phyloP scores from a whole-genome alignment of 2,113 vertebrate species.

The Gallinago media region DNA sequence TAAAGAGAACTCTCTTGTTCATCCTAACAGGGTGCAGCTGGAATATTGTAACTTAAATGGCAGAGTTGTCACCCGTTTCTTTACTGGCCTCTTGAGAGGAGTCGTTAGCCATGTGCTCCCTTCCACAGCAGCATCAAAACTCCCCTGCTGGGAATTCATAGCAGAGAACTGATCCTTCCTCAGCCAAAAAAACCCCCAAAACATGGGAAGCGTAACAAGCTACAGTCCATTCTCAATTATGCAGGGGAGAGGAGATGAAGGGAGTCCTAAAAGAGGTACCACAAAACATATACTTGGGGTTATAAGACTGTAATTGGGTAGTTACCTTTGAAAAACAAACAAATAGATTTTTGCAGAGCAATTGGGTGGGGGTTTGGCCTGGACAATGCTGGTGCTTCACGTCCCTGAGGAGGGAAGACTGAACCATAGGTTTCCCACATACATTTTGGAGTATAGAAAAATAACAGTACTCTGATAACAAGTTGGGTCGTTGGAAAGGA shows the following conservation, averaged over 20 bases:
- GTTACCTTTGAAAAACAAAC: background rate
- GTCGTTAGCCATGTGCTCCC: background rate
- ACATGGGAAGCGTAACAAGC: background rate
- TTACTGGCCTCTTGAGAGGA: background rate
- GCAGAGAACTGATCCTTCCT: background rate
- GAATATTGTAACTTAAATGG: background rate
- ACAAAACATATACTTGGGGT: background rate
- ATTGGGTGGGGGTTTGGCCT: background rate
- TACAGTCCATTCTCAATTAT: background rate
- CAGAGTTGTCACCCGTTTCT: background rate
- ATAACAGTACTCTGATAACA: accelerated
- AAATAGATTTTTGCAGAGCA: background rate
- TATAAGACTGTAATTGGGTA: background rate
- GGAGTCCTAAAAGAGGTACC: background rate
- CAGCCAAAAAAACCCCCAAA: background rate
- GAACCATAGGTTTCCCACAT: background rate
- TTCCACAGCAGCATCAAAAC: background rate
- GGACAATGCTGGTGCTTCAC: background rate
- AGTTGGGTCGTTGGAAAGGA: accelerated
- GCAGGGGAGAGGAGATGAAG: background rate
- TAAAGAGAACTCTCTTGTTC: background rate
- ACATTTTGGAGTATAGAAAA: background rate
- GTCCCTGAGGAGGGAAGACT: background rate
- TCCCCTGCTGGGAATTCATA: background rate
- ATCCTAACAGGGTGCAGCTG: too few relatives aligned